These are phyloP conservation scores for Cephalotes varians DNA, from an alignment of 2,888 invertebrate genomes.

Conservation along the genomic window DNA sequence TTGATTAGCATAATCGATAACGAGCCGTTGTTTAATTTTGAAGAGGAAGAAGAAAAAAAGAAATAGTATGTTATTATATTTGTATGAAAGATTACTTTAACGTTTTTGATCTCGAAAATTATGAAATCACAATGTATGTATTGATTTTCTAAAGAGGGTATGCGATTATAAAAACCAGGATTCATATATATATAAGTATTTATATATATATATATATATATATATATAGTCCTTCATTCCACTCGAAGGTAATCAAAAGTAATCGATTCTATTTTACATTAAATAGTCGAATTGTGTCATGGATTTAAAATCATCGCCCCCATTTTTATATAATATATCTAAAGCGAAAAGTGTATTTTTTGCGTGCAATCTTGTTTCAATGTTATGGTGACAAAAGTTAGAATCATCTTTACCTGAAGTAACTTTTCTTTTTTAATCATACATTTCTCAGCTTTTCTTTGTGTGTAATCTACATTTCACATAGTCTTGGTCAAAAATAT, in stretches of 20 bases:
- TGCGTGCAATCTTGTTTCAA: conserved; percentile 81
- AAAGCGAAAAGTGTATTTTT: conserved; percentile 74
- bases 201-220: background rate
- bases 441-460: conserved; percentile 39
- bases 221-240: conserved; percentile 58
- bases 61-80: conserved; percentile 6
- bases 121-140: background rate
- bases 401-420: conserved; percentile 34
- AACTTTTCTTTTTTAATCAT: conserved; percentile 21
- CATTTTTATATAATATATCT: conserved; percentile 77
- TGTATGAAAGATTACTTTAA: conserved; percentile 33
- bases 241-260: conserved; percentile 62
- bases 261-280: conserved; percentile 63
- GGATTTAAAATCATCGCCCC: conserved; percentile 75
- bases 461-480: conserved; percentile 48
- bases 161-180: conserved; percentile 50
- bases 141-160: conserved; percentile 42
- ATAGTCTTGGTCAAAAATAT: too few relatives aligned
- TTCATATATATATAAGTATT: conserved; percentile 45
- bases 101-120: conserved; percentile 13
- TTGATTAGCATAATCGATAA: conserved; percentile 44
- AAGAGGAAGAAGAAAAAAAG: background rate
- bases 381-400: conserved; percentile 73
- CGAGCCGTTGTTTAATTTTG: conserved; percentile 2
- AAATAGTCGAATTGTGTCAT: conserved; percentile 39